Evolutionary conservation across 2,888 invertebrate species (phyloP).

Genomic region (Epirrhoe alternata): DNA sequence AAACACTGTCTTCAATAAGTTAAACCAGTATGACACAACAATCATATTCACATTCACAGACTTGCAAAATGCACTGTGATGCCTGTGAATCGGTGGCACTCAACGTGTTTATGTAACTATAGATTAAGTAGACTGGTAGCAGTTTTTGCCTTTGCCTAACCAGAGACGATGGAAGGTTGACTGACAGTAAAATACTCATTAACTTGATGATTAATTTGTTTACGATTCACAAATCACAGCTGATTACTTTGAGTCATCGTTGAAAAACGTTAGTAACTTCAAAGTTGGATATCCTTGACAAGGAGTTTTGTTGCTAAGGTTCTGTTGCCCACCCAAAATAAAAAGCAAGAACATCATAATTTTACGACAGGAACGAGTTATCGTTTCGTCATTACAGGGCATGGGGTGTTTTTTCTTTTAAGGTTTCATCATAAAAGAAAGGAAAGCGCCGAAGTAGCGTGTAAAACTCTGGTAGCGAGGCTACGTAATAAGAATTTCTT

Average conservation of each 20-base stretch:
- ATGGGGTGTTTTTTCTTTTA: not conserved
- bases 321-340: not conserved
- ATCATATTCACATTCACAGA: no score
- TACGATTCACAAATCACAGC: not conserved
- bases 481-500: not conserved
- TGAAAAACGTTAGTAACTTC: not conserved
- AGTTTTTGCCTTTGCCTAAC: no score
- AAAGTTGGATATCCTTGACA: not conserved
- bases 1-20: no score
- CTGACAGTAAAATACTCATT: not conserved
- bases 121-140: not conserved
- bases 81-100: no score
- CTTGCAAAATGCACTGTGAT: no score
- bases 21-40: no score
- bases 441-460: not conserved
- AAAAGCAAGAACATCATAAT: not conserved
- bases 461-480: not conserved
- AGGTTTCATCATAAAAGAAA: not conserved
- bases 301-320: not conserved
- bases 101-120: no score
- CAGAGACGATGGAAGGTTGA: not conserved
- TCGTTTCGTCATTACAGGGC: not conserved
- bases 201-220: not conserved
- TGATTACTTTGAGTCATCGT: constrained; percentile 1
- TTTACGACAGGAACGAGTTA: not conserved